Evolutionary conservation across 2,113 vertebrate species (phyloP).

Genomic region (Cyanoramphus novaezelandiae): DNA sequence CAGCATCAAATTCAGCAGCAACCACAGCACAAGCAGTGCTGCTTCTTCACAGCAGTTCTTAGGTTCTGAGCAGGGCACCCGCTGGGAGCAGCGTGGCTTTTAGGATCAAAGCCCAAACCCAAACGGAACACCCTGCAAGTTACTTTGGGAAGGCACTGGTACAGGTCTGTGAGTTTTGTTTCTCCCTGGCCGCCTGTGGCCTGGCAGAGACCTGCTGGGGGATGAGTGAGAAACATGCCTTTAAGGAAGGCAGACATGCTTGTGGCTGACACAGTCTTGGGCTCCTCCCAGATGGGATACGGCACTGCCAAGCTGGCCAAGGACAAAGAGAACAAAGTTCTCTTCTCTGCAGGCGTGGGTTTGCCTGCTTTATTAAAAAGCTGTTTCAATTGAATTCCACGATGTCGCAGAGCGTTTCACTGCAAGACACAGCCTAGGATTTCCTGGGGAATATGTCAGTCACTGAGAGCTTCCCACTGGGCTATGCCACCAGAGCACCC

Average conservation of each 20-base stretch:
- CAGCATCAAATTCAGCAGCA: neutral
- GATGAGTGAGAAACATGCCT: neutral
- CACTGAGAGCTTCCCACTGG: neutral
- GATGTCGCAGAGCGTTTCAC: neutral
- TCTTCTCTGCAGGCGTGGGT: neutral
- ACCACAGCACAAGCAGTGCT: neutral
- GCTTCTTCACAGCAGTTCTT: neutral
- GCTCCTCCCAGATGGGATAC: conserved; percentile 6
- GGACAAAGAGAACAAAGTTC: conserved; percentile 26
- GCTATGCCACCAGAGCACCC: neutral
- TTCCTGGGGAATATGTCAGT: neutral
- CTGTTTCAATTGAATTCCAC: neutral
- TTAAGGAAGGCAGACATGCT: neutral
- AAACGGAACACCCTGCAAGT: neutral
- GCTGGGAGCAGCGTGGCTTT: neutral
- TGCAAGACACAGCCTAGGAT: neutral
- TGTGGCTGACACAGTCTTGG: conserved; percentile 28
- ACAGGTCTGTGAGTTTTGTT: neutral
- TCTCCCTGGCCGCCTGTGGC: neutral
- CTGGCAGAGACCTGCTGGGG: neutral
- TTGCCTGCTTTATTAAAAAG: neutral
- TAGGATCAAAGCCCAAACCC: neutral
- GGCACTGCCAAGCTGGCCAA: conserved; percentile 33
- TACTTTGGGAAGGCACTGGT: neutral
- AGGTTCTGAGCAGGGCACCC: neutral